Conservation (phyloP, 2,113 vertebrate species). For the Anolis carolinensis region DNA sequence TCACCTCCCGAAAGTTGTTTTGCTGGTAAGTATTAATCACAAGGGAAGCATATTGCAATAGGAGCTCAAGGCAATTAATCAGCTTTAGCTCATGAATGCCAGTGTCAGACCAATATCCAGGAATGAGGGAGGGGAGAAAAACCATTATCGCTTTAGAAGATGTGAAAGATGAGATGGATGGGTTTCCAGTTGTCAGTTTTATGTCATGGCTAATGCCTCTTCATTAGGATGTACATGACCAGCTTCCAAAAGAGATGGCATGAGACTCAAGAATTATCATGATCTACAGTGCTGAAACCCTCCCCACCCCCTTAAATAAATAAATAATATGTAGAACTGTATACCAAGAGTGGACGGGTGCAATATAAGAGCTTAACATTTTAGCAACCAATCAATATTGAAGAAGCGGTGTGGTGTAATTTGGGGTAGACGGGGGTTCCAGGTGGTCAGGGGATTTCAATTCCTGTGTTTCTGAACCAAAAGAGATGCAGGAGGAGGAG, state of each 20-base stretch:
- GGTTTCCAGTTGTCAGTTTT: constrained; percentile 44
- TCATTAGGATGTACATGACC: background rate
- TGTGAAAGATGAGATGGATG: background rate
- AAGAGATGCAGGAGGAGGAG: no score
- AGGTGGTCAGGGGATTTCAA: no score
- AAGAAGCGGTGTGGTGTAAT: no score
- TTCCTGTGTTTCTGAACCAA: no score
- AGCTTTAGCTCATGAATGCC: constrained; percentile 34
- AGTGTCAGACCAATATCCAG: constrained; percentile 39
- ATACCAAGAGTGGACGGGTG: no score
- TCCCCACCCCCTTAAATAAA: no score
- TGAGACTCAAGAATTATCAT: background rate
- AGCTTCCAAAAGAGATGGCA: background rate
- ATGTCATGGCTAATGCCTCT: constrained; percentile 32
- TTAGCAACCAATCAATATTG: no score
- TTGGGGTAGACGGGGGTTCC: no score
- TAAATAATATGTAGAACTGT: no score
- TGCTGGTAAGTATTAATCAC: constrained; percentile 55
- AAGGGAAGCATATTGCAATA: constrained; percentile 52
- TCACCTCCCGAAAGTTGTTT: background rate
- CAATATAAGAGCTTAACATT: no score
- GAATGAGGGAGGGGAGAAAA: constrained; percentile 9
- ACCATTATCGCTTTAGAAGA: constrained; percentile 25
- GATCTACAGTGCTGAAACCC: background rate
- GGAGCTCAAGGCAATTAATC: constrained; percentile 33